A percentile compares a stretch with the other conserved stretches of the same genome.
Evolutionary conservation across 2,888 invertebrate species (phyloP).

Genomic region (Ctena decussata): DNA sequence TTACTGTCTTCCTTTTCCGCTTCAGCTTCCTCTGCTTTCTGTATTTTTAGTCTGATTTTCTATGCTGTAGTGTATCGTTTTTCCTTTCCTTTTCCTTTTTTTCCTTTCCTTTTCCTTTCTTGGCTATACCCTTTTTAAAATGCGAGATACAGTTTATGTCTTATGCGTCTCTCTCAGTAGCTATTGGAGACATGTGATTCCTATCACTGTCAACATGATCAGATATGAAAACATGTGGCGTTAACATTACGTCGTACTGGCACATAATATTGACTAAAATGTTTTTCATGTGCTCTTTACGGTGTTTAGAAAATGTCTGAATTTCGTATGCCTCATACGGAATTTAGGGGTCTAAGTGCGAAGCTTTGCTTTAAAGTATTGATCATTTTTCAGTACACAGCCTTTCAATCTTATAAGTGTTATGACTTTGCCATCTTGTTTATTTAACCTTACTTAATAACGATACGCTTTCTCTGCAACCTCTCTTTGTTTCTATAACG

Average conservation of each 20-base stretch:
- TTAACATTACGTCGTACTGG: constrained; percentile 7
- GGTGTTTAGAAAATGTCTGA: not conserved
- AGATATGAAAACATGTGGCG: constrained; percentile 2
- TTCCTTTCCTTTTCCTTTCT: too few relatives aligned
- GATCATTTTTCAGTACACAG: not conserved
- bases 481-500: not conserved
- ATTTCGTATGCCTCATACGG: constrained; percentile 27
- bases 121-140: too few relatives aligned
- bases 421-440: not conserved
- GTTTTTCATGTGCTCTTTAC: constrained; percentile 5
- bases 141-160: too few relatives aligned
- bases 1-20: too few relatives aligned
- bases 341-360: not conserved
- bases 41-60: too few relatives aligned
- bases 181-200: too few relatives aligned
- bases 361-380: not conserved
- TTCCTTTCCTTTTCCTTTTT: too few relatives aligned
- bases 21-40: too few relatives aligned
- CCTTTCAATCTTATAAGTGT: constrained; percentile 5
- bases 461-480: not conserved
- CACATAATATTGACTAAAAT: not conserved
- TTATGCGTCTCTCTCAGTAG: too few relatives aligned
- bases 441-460: not conserved
- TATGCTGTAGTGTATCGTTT: too few relatives aligned
- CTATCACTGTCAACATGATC: too few relatives aligned